A percentile compares a stretch with the other conserved stretches of the same genome.
These are phyloP conservation scores for Cryptomyrus ogoouensis DNA, from an alignment of 2,113 vertebrate genomes.

Conservation along the genomic window DNA sequence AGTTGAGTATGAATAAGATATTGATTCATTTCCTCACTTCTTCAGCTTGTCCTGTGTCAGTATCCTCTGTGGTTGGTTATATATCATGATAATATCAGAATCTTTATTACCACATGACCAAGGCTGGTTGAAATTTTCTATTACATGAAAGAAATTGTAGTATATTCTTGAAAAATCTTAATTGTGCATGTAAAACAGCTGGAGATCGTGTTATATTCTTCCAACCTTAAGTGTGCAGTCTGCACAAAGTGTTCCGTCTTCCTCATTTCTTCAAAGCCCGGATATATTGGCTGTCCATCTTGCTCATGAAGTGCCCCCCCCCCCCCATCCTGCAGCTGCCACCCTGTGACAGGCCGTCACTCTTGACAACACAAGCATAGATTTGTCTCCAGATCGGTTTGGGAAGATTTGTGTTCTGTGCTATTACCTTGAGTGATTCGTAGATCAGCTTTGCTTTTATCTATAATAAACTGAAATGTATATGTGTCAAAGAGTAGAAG, in stretches of 20 bases:
- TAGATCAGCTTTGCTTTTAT: background rate
- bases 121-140: background rate
- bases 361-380: background rate
- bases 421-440: slow-evolving; percentile 1
- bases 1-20: background rate
- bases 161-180: background rate
- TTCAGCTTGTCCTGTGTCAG: background rate
- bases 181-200: background rate
- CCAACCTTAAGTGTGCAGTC: background rate
- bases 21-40: background rate
- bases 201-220: background rate
- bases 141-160: background rate
- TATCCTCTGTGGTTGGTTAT: background rate
- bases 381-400: background rate
- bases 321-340: background rate
- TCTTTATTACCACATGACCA: background rate
- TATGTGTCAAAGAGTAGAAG: background rate
- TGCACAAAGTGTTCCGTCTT: background rate
- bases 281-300: slow-evolving; percentile 5
- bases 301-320: too few species aligned
- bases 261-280: background rate
- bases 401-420: background rate
- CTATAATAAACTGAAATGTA: background rate
- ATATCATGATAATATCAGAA: background rate
- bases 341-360: background rate